Conservation (phyloP, 2,797 vertebrate species). For the Acipenser oxyrinchus region DNA sequence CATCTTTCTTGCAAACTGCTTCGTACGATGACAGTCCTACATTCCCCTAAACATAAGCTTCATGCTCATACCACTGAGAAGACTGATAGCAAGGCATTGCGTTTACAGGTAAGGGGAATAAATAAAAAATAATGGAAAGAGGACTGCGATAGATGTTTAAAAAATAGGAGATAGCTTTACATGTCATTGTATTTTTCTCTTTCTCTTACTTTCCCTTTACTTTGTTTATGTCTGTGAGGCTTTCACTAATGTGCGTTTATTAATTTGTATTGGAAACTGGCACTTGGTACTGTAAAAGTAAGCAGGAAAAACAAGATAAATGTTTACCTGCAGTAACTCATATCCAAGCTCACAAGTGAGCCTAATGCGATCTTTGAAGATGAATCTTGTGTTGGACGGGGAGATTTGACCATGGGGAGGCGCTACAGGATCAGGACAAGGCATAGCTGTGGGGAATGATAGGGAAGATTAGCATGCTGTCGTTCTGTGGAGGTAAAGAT, state of each 20-base stretch:
- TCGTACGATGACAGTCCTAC: conserved; percentile 33
- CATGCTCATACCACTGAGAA: conserved; percentile 14
- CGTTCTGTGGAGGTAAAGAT: no score
- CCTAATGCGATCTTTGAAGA: conserved; percentile 33
- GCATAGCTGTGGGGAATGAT: conserved; percentile 29
- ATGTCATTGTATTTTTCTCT: no score
- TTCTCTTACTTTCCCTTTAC: no score
- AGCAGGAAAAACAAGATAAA: not conserved
- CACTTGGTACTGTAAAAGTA: not conserved
- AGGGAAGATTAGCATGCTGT: not conserved
- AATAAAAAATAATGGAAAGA: no score
- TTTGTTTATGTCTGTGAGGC: no score
- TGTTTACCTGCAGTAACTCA: conserved; percentile 34
- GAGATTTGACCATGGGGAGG: conserved; percentile 46
- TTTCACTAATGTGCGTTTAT: no score
- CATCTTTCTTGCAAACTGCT: conserved; percentile 41
- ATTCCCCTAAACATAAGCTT: conserved; percentile 24
- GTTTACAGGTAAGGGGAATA: no score
- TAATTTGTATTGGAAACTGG: no score
- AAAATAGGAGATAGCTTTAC: no score
- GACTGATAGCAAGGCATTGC: not conserved
- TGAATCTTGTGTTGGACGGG: conserved; percentile 34
- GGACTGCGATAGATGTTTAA: no score
- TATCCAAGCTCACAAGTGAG: conserved; percentile 33
- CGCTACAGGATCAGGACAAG: conserved; percentile 45